Evolutionary conservation across 2,797 vertebrate genomes (phyloP).

Genomic region (Saguinus oedipus): DNA sequence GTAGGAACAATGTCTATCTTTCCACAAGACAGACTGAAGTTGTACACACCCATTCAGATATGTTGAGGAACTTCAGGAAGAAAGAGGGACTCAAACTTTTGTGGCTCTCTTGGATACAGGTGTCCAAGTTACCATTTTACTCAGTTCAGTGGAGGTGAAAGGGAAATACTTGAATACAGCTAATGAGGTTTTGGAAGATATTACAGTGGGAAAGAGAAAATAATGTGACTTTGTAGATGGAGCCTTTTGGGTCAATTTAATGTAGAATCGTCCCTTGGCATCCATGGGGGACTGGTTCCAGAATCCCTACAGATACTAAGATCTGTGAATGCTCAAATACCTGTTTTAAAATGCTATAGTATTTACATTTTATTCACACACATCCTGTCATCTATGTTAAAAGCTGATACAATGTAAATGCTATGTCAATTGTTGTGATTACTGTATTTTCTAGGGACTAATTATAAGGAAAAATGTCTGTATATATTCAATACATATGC

Average conservation of each 20-base stretch:
- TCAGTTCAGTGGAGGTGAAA: rapidly evolving
- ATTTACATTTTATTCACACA: neutral
- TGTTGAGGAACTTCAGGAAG: neutral
- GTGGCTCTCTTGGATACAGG: neutral
- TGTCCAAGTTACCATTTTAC: neutral
- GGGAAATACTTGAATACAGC: neutral
- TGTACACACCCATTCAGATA: neutral
- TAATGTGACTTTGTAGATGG: neutral
- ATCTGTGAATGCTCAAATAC: neutral
- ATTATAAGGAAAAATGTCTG: neutral
- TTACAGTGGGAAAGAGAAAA: neutral
- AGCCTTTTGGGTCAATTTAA: neutral
- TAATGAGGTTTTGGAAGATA: neutral
- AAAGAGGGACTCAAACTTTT: neutral
- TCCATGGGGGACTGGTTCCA: neutral
- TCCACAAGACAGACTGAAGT: neutral
- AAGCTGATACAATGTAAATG: neutral
- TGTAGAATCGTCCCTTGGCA: neutral
- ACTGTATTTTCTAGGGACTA: neutral
- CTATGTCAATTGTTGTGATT: neutral
- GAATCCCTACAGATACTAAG: neutral
- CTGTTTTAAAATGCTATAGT: neutral
- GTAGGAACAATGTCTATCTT: neutral
- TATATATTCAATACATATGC: neutral
- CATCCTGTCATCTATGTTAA: neutral